Evolutionary conservation across 2,888 invertebrate species (phyloP), one percentile per base, ranked within the genome.

Genomic region (Acheta domesticus): DNA sequence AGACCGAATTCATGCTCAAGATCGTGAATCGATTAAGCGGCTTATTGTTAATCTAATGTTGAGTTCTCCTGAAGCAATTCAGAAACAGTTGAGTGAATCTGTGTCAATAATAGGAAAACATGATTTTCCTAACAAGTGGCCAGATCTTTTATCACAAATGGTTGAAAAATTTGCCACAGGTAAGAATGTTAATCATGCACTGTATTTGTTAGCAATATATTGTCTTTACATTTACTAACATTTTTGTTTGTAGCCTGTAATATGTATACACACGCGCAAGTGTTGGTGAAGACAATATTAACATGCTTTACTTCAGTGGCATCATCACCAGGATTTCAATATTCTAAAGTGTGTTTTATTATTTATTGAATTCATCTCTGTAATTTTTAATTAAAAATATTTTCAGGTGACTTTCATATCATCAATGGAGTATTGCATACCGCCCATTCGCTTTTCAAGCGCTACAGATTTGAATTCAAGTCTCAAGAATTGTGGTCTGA

Each of bases 111-210:
- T 99, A 81, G 98, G 98, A n/a, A 93, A 94, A 85, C 92, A 94
- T 84, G 99, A 99, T 88, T 99, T 99, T 86, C 99, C 99, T 0
- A 92, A 93, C 82, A 96, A 97, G 86, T 99, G 99, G 99, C 97
- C 96, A 0, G 93, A 93, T 82, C 90, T 99, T 2, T 93, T 99
- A 48, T 91, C 94, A 62, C 94, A 97, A 86, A 96, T 99, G 95
- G 95, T 98, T 16, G 92, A 93, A 77, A 96, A 97, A 85, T 97
- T 99, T 87, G 90, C 91, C 75, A 93, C 94, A 80, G 93, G 92
- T 91, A 85, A 36, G 36, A 2, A 8, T 36, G 5, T 36, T 36
- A 36, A 36, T 8, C 8, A 36, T 36, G 5, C 8, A 8, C 36
- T 36, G 36, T 36, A 36, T 36, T 36, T 36, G 36, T 36, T 36